Conservation (phyloP, 2,113 vertebrate species). For the Cryptomyrus ogoouensis region DNA sequence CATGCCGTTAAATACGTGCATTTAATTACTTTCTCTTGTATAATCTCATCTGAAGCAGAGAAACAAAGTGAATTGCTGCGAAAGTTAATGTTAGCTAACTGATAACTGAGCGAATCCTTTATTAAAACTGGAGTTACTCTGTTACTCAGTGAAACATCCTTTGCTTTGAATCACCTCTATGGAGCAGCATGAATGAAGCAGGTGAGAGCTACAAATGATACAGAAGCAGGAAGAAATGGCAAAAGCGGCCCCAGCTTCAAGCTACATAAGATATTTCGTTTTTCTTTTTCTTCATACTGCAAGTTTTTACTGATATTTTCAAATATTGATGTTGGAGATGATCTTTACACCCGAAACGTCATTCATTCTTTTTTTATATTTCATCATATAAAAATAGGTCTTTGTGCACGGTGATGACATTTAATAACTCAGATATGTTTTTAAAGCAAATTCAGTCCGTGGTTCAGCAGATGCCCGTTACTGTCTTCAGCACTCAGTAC, state of each 20-base stretch:
- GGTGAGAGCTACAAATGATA: not conserved
- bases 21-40: not conserved
- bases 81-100: not conserved
- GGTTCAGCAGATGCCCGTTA: not conserved
- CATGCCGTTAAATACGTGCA: not conserved
- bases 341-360: not conserved
- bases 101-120: not conserved
- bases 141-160: not conserved
- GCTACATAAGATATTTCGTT: not conserved
- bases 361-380: not conserved
- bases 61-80: not conserved
- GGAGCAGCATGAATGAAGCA: not conserved
- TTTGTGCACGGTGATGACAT: not conserved
- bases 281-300: not conserved
- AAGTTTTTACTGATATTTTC: not conserved
- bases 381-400: not conserved
- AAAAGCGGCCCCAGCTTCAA: not conserved
- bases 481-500: not conserved
- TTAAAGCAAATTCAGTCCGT: not conserved
- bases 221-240: not conserved
- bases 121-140: not conserved
- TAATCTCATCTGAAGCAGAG: not conserved
- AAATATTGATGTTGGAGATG: not conserved
- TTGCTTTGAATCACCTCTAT: not conserved
- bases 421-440: not conserved